Conservation (phyloP, 1,140 invertebrate genomes). For the Manduca sexta region DNA sequence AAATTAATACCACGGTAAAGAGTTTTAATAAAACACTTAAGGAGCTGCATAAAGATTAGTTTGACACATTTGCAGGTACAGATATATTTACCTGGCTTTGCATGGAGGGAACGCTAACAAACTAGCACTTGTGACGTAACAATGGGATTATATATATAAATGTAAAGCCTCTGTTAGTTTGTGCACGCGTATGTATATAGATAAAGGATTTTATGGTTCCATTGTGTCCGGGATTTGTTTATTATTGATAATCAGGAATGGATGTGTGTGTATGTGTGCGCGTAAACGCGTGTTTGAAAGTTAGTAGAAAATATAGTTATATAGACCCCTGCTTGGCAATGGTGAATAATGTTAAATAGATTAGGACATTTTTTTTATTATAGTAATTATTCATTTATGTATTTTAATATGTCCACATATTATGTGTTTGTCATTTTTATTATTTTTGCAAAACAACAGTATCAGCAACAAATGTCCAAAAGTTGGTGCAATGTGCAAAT, state of each 20-base stretch:
- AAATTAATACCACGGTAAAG: constrained; percentile 47
- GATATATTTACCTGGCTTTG: constrained; percentile 20
- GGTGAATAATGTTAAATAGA: too few relatives aligned
- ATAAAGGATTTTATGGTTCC: too few relatives aligned
- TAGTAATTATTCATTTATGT: too few relatives aligned
- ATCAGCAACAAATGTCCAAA: constrained; percentile 28
- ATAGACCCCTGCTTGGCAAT: too few relatives aligned
- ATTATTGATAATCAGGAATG: too few relatives aligned
- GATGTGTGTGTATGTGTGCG: too few relatives aligned
- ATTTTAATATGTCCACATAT: too few relatives aligned
- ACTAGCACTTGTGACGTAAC: neutral
- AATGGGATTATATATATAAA: neutral
- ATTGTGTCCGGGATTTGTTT: too few relatives aligned
- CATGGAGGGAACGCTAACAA: constrained; percentile 12
- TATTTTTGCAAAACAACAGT: constrained; percentile 18
- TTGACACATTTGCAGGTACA: constrained; percentile 9
- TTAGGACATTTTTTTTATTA: too few relatives aligned
- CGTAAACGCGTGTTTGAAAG: too few relatives aligned
- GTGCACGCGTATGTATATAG: too few relatives aligned
- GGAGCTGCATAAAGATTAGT: constrained; percentile 37
- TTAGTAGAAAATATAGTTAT: too few relatives aligned
- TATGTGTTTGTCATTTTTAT: neutral
- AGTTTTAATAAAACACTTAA: constrained; percentile 34
- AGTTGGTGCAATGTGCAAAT: constrained; percentile 46
- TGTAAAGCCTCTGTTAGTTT: neutral